Conservation (phyloP, 1,140 invertebrate genomes). For the Fopius arisanus region DNA sequence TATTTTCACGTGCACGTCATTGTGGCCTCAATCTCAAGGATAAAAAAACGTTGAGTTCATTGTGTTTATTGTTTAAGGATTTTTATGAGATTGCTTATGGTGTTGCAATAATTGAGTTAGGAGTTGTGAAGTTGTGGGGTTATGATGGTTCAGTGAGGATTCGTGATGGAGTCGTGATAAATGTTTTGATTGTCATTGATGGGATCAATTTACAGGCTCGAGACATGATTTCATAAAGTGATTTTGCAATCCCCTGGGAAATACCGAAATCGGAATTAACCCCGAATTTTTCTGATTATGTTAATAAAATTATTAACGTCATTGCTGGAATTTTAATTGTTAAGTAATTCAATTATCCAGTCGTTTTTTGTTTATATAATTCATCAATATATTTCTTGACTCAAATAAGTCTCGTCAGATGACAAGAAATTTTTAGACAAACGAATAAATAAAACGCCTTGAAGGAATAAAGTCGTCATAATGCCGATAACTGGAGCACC, state of each 20-base stretch:
- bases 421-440: not conserved
- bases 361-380: too few relatives aligned
- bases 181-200: not conserved
- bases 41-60: not conserved
- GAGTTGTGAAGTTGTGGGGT: not conserved
- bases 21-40: slow-evolving; percentile 28
- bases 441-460: too few relatives aligned
- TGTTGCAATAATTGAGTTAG: not conserved
- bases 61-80: slow-evolving; percentile 22
- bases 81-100: not conserved
- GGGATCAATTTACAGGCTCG: not conserved
- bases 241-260: not conserved
- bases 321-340: too few relatives aligned
- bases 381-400: too few relatives aligned
- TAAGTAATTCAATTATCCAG: too few relatives aligned
- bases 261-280: too few relatives aligned
- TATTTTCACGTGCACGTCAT: slow-evolving; percentile 9
- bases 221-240: not conserved
- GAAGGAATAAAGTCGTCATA: not conserved
- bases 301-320: too few relatives aligned
- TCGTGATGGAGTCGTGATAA: not conserved
- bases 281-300: too few relatives aligned
- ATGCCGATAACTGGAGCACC: slow-evolving; percentile 9
- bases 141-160: not conserved
- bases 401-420: not conserved